These are phyloP conservation scores for Megatriorchis doriae DNA, from an alignment of 2,113 vertebrate genomes.

Conservation along the genomic window DNA sequence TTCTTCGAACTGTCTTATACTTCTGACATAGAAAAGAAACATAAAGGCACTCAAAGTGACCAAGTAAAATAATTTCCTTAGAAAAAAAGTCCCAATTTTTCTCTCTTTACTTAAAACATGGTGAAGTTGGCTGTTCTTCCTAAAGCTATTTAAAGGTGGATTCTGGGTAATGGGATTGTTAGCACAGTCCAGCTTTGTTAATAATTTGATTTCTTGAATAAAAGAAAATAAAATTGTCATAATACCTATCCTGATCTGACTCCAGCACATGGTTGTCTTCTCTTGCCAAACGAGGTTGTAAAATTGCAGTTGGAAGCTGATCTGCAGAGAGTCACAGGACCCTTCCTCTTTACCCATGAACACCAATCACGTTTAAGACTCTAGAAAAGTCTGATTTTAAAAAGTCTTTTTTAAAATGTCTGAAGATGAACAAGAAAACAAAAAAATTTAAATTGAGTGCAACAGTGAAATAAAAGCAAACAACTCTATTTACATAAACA, in stretches of 20 bases:
- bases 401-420: too few species aligned
- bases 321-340: not conserved
- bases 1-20: not conserved
- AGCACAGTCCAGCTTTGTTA: not conserved
- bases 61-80: not conserved
- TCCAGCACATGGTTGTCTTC: not conserved
- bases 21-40: not conserved
- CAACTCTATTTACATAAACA: not conserved
- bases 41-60: not conserved
- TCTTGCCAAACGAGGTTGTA: not conserved
- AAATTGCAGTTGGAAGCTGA: not conserved
- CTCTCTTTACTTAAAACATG: not conserved
- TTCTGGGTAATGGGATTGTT: not conserved
- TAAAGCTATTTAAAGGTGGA: not conserved
- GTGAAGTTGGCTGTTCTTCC: not conserved
- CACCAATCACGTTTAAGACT: not conserved
- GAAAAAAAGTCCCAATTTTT: accelerated
- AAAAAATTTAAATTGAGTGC: not conserved
- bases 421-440: not conserved
- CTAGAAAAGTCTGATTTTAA: not conserved
- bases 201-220: not conserved
- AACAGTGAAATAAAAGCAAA: not conserved
- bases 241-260: not conserved
- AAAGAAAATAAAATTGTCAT: not conserved
- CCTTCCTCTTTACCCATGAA: not conserved